A percentile compares a stretch with the other conserved stretches of the same genome.
These are phyloP conservation scores for Ornithoptera alexandrae DNA, from an alignment of 2,888 invertebrate species.

Conservation along the genomic window DNA sequence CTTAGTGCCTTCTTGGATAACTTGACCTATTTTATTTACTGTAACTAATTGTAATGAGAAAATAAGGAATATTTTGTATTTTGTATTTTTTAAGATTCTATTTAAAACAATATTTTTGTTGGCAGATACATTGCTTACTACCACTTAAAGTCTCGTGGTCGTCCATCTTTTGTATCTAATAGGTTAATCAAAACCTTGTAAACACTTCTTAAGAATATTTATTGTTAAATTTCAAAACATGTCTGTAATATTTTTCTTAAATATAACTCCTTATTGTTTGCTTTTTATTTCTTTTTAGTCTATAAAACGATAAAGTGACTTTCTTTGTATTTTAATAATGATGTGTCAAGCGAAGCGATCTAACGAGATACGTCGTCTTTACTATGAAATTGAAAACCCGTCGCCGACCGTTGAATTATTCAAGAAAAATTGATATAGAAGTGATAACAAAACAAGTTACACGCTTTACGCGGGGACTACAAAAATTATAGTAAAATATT, in stretches of 20 bases:
- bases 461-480: constrained; percentile 59
- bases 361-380: constrained; percentile 44
- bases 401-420: constrained; percentile 64
- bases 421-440: constrained; percentile 68
- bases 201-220: no score
- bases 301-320: constrained; percentile 14
- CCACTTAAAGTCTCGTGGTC: not conserved
- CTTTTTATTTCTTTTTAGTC: not conserved
- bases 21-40: not conserved
- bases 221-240: no score
- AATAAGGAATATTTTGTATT: not conserved
- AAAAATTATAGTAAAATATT: constrained; percentile 68
- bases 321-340: constrained; percentile 22
- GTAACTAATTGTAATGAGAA: not conserved
- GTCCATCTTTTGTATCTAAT: no score
- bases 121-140: not conserved
- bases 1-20: not conserved
- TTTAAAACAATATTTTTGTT: not conserved
- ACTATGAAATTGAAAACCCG: constrained; percentile 55
- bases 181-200: not conserved
- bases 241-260: no score
- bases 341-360: constrained; percentile 31
- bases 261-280: no score
- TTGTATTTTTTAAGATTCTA: not conserved
- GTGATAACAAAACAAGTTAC: constrained; percentile 59